Conservation (phyloP, 2,797 vertebrate species). For the Mastacembelus armatus region DNA sequence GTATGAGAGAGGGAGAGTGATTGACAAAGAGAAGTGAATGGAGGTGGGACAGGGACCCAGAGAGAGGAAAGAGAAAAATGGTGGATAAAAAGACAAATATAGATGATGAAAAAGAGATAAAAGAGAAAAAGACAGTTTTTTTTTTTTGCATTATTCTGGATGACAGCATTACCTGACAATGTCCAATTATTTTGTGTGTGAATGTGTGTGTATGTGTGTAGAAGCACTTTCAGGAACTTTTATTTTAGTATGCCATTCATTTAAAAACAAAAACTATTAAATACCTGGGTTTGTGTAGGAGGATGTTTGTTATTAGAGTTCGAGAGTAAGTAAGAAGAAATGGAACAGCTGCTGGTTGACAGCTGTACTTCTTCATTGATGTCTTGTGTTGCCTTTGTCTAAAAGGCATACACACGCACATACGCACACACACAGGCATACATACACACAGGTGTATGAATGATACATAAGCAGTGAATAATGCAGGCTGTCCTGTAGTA, state of each 20-base stretch:
- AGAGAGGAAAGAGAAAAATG: slow-evolving; percentile 42
- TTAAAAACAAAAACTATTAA: slow-evolving; percentile 28
- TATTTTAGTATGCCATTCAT: slow-evolving; percentile 21
- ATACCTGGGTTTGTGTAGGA: slow-evolving; percentile 24
- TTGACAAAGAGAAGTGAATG: slow-evolving; percentile 51
- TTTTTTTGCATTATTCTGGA: slow-evolving; percentile 15
- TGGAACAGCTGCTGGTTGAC: slow-evolving; percentile 53
- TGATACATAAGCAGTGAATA: slow-evolving; percentile 75
- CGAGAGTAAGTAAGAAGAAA: slow-evolving; percentile 10
- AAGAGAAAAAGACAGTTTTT: not conserved
- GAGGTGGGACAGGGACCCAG: slow-evolving; percentile 36
- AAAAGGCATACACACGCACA: slow-evolving; percentile 12
- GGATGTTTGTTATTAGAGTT: slow-evolving; percentile 33
- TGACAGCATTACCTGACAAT: slow-evolving; percentile 1
- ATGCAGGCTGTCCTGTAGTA: slow-evolving; percentile 65
- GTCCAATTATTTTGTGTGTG: slow-evolving; percentile 3
- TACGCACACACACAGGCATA: slow-evolving; percentile 27
- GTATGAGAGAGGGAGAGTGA: slow-evolving; percentile 31
- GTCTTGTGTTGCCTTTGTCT: slow-evolving; percentile 23
- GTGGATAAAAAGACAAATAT: slow-evolving; percentile 17
- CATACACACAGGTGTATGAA: slow-evolving; percentile 55
- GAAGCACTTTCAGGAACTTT: slow-evolving; percentile 17
- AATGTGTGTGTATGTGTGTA: slow-evolving; percentile 1
- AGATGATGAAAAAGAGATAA: not conserved
- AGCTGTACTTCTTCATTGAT: slow-evolving; percentile 33